Evolutionary conservation across 2,113 vertebrate species (phyloP), one percentile per base, ranked within the genome.

Genomic region (Pomatorhinus ruficollis): DNA sequence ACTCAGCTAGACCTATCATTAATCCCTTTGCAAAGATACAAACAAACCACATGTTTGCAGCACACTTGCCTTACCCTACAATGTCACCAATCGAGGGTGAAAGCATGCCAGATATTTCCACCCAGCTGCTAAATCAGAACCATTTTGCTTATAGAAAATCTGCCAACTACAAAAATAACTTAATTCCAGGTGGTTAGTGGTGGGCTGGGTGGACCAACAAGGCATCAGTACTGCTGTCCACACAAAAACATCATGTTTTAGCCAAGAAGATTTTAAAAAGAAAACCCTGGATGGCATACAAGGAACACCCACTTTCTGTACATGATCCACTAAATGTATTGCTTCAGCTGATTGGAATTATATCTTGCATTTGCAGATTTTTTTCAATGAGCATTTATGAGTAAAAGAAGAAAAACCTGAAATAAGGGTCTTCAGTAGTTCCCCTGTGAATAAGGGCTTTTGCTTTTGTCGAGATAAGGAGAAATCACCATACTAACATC

Each of bases 281-380:
- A 59, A 61, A 75, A 59, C 9, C 59, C 68, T 81, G 74, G 64
- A 81, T 76, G 31, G 88, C 59, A 85, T 42, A 82, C 5, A 2
- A 83, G 42, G 60, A 96, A 76, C 39, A 79, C 33, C 47, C 52
- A 59, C 37, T 92, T 93, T 89, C 72, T 93, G 68, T 81, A 47
- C 7, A 24, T 72, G 52, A 78, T 39, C 30, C 64, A 56, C 24
- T 49, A 11, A 59, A 56, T 21, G 27, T n/a, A 78, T 71, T 95
- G 74, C 35, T 96, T 57, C 86, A 93, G 56, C 33, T 96, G 77
- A 92, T 94, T 23, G 39, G 66, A 93, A 86, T 92, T 94, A 87
- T 35, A 59, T 12, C n/a, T 50, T 79, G 47, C 52, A 90, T 80
- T 82, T 90, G 15, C 11, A 94, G 80, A 57, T 95, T 94, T 87